phyloP scores from a whole-genome alignment of 1,140 invertebrate species.

The Cataglyphis hispanica region DNA sequence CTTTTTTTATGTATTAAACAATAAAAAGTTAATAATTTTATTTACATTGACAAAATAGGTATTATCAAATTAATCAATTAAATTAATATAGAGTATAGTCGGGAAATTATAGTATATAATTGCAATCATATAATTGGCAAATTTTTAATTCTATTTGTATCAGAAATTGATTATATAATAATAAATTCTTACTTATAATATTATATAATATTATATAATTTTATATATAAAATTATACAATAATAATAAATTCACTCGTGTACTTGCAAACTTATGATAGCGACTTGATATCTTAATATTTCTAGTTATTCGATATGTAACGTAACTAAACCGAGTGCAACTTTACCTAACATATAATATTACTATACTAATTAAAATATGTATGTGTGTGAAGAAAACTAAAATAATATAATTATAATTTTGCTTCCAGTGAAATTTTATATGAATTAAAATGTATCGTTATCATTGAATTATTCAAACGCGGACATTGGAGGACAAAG shows the following conservation, averaged over 20 bases:
- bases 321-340: background rate
- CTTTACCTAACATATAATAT: constrained; percentile 22
- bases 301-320: background rate
- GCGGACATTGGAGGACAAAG: constrained; percentile 8
- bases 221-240: too few species aligned
- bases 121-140: background rate
- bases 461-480: constrained; percentile 28
- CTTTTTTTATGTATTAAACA: too few species aligned
- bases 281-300: background rate
- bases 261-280: background rate
- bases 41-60: background rate
- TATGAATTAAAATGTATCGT: constrained; percentile 19
- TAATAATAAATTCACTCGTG: background rate
- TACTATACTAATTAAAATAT: background rate
- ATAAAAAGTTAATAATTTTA: background rate
- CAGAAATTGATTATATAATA: background rate
- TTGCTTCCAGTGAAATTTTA: constrained; percentile 12
- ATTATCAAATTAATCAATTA: background rate
- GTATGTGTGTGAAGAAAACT: too few species aligned
- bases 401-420: constrained; percentile 21
- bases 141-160: background rate
- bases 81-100: background rate
- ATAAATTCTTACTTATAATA: too few species aligned
- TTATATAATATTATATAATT: too few species aligned
- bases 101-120: background rate